These are phyloP conservation scores for Bubo blakistoni DNA, from an alignment of 2,113 vertebrate species.

Conservation along the genomic window DNA sequence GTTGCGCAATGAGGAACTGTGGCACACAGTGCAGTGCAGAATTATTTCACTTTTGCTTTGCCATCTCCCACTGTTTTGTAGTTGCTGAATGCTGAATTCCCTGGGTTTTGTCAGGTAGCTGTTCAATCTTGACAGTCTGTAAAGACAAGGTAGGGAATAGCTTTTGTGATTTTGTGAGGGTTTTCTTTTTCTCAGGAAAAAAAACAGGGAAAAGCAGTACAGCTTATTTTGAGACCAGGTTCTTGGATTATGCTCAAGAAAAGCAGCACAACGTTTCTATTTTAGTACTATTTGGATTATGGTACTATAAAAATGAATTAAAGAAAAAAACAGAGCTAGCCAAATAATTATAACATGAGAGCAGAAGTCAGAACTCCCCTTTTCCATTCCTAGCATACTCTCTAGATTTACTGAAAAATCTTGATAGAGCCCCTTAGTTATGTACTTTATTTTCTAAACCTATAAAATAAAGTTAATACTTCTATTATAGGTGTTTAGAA, in stretches of 20 bases:
- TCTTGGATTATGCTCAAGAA: constrained; percentile 39
- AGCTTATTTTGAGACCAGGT: not conserved
- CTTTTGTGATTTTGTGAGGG: not conserved
- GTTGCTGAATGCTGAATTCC: not conserved
- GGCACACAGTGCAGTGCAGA: not conserved
- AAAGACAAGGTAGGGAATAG: not conserved
- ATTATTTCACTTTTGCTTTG: not conserved
- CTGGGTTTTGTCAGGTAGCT: not conserved
- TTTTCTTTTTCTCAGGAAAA: not conserved
- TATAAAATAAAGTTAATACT: not conserved
- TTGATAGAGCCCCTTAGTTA: not conserved
- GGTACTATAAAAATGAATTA: not conserved
- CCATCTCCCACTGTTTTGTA: not conserved
- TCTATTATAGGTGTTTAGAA: not conserved
- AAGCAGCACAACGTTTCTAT: constrained; percentile 21
- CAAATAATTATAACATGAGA: not conserved
- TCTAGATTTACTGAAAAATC: not conserved
- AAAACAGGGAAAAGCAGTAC: not conserved
- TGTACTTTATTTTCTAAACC: not conserved
- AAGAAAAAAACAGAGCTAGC: not conserved
- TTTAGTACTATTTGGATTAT: not conserved
- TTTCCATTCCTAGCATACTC: not conserved
- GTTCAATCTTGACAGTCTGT: not conserved
- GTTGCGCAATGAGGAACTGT: not conserved
- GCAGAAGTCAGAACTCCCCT: not conserved